Conservation (phyloP, 2,113 vertebrate genomes). For the Crotalus tigris region DNA sequence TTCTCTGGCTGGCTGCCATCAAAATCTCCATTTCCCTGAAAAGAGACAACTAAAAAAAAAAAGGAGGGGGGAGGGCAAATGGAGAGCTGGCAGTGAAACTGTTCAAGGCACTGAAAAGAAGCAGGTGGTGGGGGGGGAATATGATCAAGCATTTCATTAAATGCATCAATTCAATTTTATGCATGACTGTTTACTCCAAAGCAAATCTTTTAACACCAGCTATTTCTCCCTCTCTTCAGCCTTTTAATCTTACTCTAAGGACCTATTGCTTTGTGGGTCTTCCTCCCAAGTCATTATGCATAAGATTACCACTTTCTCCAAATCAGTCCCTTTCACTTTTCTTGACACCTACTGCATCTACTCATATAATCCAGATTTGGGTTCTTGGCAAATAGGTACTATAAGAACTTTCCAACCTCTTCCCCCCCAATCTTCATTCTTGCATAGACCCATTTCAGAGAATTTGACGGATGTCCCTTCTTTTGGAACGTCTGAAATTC, state of each 20-base stretch:
- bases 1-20: conserved; percentile 6
- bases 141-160: background rate
- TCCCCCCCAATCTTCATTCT: background rate
- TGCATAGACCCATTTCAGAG: background rate
- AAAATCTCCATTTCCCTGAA: conserved; percentile 23
- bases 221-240: background rate
- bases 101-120: background rate
- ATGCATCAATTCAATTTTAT: background rate
- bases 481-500: background rate
- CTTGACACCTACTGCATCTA: background rate
- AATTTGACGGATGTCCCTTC: background rate
- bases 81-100: background rate
- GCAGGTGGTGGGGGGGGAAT: background rate
- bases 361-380: background rate
- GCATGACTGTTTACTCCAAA: background rate
- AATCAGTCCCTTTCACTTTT: background rate
- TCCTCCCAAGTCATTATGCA: background rate
- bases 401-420: background rate
- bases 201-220: background rate
- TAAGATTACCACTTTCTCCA: background rate
- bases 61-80: too few species aligned
- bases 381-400: too few species aligned
- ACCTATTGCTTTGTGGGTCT: background rate
- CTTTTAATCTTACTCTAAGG: background rate
- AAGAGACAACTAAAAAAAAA: background rate